phyloP scores from a whole-genome alignment of 2,797 vertebrate species.

The Pseudochromis fuscus region DNA sequence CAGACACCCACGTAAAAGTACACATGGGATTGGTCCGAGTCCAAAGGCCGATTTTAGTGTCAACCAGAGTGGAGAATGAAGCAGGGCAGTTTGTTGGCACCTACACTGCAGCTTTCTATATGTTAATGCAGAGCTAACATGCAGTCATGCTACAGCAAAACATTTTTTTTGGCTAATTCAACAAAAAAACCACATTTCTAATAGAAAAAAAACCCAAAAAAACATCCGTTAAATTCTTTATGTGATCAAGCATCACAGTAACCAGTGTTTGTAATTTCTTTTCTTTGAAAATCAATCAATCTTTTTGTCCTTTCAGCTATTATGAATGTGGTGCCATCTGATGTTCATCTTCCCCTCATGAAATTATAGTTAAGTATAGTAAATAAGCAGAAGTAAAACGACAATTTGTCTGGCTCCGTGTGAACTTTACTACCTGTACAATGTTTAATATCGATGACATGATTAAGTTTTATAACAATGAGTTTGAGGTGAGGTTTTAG shows the following conservation, averaged over 20 bases:
- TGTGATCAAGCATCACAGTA: not conserved
- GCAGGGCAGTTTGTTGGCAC: conserved; percentile 50
- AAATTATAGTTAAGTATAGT: too few relatives aligned
- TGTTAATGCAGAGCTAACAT: not conserved
- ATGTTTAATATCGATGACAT: too few relatives aligned
- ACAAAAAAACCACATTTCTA: too few relatives aligned
- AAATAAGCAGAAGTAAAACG: too few relatives aligned
- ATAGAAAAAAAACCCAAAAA: too few relatives aligned
- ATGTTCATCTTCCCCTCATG: too few relatives aligned
- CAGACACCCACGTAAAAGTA: conserved; percentile 23
- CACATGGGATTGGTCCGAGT: conserved; percentile 51
- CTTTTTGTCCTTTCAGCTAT: not conserved
- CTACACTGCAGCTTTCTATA: conserved; percentile 18
- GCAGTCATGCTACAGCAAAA: conserved; percentile 2
- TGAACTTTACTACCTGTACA: too few relatives aligned
- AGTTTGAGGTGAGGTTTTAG: too few relatives aligned
- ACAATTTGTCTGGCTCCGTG: too few relatives aligned
- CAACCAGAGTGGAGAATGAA: conserved; percentile 29
- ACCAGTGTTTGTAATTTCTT: not conserved
- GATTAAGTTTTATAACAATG: not conserved
- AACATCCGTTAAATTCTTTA: not conserved
- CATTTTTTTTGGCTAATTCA: conserved; percentile 4
- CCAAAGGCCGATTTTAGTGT: conserved; percentile 67
- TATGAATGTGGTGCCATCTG: not conserved
- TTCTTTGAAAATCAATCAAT: not conserved